phyloP scores from a whole-genome alignment of 2,797 vertebrate genomes.

The Molossus alvarezi region DNA sequence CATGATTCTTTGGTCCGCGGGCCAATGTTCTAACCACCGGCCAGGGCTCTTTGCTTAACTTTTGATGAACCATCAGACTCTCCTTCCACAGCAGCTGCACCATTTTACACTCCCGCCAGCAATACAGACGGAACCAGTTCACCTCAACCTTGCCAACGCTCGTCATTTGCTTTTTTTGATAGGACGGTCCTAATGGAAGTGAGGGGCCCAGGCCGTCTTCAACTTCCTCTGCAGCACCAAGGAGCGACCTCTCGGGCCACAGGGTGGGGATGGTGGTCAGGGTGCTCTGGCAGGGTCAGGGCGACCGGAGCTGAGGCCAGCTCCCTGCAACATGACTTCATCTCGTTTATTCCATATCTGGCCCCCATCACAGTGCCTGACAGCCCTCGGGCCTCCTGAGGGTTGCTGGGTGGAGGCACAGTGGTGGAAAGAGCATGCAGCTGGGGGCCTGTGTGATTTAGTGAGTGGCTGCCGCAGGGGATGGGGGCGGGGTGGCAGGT shows the following conservation, averaged over 20 bases:
- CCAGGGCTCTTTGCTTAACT: fast-evolving
- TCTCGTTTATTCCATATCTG: fast-evolving
- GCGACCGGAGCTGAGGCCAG: not conserved
- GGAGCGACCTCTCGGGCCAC: not conserved
- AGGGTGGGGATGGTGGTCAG: fast-evolving
- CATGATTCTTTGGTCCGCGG: not conserved
- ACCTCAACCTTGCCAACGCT: not conserved
- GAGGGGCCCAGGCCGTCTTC: not conserved
- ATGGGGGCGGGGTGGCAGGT: not conserved
- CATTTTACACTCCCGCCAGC: fast-evolving
- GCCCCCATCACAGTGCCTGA: fast-evolving
- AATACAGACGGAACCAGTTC: fast-evolving
- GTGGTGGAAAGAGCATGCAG: not conserved
- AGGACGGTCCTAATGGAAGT: not conserved
- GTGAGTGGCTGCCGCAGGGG: not conserved
- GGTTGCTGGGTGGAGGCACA: no score
- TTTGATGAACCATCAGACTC: not conserved
- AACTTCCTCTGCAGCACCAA: no score
- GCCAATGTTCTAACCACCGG: not conserved
- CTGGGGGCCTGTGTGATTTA: no score
- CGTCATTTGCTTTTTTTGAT: not conserved
- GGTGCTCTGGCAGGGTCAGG: not conserved
- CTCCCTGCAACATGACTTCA: fast-evolving
- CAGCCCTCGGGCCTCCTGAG: fast-evolving
- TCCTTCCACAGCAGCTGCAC: fast-evolving